Evolutionary conservation across 2,888 invertebrate species (phyloP).

Genomic region (Drosophila mulleri): DNA sequence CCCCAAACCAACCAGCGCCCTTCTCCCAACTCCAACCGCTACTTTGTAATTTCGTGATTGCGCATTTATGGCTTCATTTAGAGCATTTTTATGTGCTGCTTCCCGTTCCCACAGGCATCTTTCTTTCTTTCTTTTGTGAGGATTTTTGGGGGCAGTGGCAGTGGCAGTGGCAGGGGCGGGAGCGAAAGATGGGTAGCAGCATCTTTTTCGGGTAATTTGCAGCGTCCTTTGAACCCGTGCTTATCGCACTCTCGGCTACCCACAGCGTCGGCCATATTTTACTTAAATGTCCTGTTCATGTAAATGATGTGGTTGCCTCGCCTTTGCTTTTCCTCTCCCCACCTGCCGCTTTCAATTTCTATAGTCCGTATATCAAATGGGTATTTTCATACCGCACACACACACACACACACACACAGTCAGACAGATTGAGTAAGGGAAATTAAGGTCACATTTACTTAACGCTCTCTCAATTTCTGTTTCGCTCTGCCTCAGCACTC

Average conservation of each 20-base stretch:
- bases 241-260: slow-evolving; percentile 59
- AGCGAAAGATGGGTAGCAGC: slow-evolving; percentile 14
- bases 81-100: slow-evolving; percentile 69
- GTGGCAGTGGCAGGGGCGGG: not conserved
- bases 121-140: slow-evolving; percentile 35
- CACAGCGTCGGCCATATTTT: slow-evolving; percentile 68
- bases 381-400: slow-evolving; percentile 42
- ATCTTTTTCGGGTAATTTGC: slow-evolving; percentile 70
- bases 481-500: slow-evolving; percentile 17
- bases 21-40: slow-evolving; percentile 12
- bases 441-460: slow-evolving; percentile 72
- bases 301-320: slow-evolving; percentile 63
- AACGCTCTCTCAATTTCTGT: slow-evolving; percentile 24
- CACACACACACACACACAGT: slow-evolving; percentile 26
- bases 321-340: not conserved
- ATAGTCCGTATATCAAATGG: slow-evolving; percentile 69
- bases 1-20: slow-evolving; percentile 5
- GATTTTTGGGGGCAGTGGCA: slow-evolving; percentile 9
- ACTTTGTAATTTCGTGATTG: slow-evolving; percentile 80
- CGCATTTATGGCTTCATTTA: slow-evolving; percentile 81
- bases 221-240: slow-evolving; percentile 69
- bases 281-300: slow-evolving; percentile 76
- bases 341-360: slow-evolving; percentile 28
- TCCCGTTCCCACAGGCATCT: not conserved
- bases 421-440: slow-evolving; percentile 4